Percentiles rank a stretch among this genome's conserved stretches.
Evolutionary conservation across 2,888 invertebrate genomes (phyloP).

Genomic region (Omphaloscelis lunosa): DNA sequence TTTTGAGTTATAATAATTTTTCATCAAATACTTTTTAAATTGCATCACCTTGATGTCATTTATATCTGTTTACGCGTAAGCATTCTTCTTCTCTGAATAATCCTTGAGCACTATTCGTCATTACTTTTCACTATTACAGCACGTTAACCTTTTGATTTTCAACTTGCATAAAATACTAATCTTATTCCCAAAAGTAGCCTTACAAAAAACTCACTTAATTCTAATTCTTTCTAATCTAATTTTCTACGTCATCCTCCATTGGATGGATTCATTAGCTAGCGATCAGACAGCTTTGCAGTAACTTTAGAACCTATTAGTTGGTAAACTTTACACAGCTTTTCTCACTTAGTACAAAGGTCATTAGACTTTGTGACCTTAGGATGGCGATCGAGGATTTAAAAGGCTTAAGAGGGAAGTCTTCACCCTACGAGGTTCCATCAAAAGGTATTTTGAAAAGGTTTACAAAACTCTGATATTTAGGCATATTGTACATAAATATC

Average conservation of each 20-base stretch:
- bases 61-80: too few relatives aligned
- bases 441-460: constrained; percentile 18
- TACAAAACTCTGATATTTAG: constrained; percentile 22
- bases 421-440: constrained; percentile 28
- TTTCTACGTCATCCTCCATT: constrained; percentile 43
- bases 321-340: constrained; percentile 27
- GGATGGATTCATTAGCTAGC: constrained; percentile 23
- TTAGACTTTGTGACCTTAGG: constrained; percentile 22
- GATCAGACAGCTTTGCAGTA: constrained; percentile 40
- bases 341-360: constrained; percentile 34
- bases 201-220: constrained; percentile 32
- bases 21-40: too few relatives aligned
- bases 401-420: constrained; percentile 45
- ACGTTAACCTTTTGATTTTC: constrained; percentile 19
- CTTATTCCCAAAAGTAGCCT: constrained; percentile 2
- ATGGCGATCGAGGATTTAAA: constrained; percentile 34
- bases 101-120: too few relatives aligned
- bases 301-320: constrained; percentile 39
- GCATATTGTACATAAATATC: too few relatives aligned
- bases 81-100: too few relatives aligned
- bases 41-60: too few relatives aligned
- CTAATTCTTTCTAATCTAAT: constrained; percentile 38
- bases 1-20: too few relatives aligned
- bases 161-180: not conserved
- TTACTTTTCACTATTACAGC: too few relatives aligned